Percentiles rank a stretch among this genome's conserved stretches.
These are phyloP conservation scores for Nymphalis c-album DNA, from an alignment of 2,888 invertebrate species.

Conservation along the genomic window DNA sequence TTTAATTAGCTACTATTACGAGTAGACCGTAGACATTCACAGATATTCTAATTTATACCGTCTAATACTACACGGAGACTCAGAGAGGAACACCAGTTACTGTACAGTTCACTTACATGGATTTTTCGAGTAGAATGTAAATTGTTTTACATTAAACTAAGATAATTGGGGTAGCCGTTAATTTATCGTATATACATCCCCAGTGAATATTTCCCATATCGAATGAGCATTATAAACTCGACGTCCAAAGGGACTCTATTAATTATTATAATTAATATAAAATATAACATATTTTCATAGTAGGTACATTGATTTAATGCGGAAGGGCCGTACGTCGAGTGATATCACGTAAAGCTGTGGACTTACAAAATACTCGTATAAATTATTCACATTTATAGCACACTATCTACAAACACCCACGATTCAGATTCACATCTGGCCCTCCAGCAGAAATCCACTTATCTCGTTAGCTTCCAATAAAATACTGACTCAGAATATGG, in stretches of 20 bases:
- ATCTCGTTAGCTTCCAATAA: slow-evolving; percentile 70
- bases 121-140: slow-evolving; percentile 60
- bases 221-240: slow-evolving; percentile 75
- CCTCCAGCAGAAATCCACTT: slow-evolving; percentile 71
- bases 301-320: slow-evolving; percentile 60
- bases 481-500: slow-evolving; percentile 81
- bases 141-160: slow-evolving; percentile 69
- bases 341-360: slow-evolving; percentile 79
- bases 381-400: slow-evolving; percentile 82
- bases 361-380: slow-evolving; percentile 81
- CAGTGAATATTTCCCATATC: slow-evolving; percentile 59
- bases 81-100: slow-evolving; percentile 80
- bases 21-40: slow-evolving; percentile 65
- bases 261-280: slow-evolving; percentile 69
- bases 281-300: slow-evolving; percentile 58
- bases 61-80: slow-evolving; percentile 76
- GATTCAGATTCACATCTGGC: slow-evolving; percentile 67
- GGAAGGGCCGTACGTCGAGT: slow-evolving; percentile 71
- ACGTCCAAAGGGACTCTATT: slow-evolving; percentile 65
- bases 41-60: slow-evolving; percentile 56
- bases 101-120: slow-evolving; percentile 69
- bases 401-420: slow-evolving; percentile 80
- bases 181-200: slow-evolving; percentile 72
- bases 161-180: slow-evolving; percentile 62
- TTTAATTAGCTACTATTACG: slow-evolving; percentile 62